These are phyloP conservation scores for Phania funesta DNA, from an alignment of 2,888 invertebrate genomes.

Conservation along the genomic window DNA sequence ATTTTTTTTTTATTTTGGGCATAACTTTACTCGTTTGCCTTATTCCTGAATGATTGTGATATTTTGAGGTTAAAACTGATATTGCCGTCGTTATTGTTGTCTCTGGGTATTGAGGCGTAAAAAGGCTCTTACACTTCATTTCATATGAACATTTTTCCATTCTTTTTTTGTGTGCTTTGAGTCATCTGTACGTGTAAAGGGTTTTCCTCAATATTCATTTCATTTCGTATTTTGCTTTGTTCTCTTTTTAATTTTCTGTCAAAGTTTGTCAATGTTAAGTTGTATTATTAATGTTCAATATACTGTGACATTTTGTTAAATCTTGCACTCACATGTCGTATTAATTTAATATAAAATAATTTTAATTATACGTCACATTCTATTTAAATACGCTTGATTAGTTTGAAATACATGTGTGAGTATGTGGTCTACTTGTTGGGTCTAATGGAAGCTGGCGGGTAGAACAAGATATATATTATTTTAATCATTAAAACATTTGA, in stretches of 20 bases:
- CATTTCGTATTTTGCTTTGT: neutral
- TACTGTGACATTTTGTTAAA: slow-evolving; percentile 59
- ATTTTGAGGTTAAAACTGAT: slow-evolving; percentile 42
- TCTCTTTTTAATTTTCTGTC: neutral
- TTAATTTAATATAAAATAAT: slow-evolving; percentile 58
- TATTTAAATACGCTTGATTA: slow-evolving; percentile 57
- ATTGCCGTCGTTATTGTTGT: neutral
- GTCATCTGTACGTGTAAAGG: neutral
- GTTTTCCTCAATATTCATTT: slow-evolving; percentile 29
- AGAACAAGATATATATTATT: neutral
- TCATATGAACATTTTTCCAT: slow-evolving; percentile 3
- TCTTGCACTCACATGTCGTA: slow-evolving; percentile 62
- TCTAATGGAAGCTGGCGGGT: neutral
- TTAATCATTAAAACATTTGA: neutral
- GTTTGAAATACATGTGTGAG: neutral
- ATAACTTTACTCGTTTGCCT: neutral
- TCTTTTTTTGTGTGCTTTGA: neutral
- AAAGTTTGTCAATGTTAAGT: slow-evolving; percentile 34
- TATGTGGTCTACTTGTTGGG: neutral
- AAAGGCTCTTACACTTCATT: slow-evolving; percentile 8
- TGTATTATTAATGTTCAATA: slow-evolving; percentile 46
- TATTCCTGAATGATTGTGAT: slow-evolving; percentile 21
- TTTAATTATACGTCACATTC: slow-evolving; percentile 63
- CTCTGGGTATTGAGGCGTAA: slow-evolving; percentile 33
- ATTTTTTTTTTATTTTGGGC: neutral